Evolutionary conservation across 2,888 invertebrate species (phyloP), one percentile per base, ranked within the genome.

Genomic region (Ctenicera cuprea): DNA sequence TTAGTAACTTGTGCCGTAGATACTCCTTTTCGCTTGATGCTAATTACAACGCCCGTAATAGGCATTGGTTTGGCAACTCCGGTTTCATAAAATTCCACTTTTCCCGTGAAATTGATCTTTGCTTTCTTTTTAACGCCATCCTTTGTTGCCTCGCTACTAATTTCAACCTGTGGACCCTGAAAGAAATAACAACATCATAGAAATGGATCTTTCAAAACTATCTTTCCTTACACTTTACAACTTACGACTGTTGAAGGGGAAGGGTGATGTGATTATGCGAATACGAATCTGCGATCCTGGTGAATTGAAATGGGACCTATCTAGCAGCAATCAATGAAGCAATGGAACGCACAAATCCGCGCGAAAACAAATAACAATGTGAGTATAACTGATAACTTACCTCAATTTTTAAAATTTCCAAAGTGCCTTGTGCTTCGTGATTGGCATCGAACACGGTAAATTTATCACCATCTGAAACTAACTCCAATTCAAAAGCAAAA

Each of bases 381-480:
- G 57, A 12, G 5, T n/a, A 18, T 2, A 59, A 14, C 2, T 4
- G 38, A 59, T 20, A 66, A 76, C 85, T 87, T 87, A 93, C 93
- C 91, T 92, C 91, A 79, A 91, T 89, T 79, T 91, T 89, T 30
- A 92, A 88, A 30, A 93, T 90, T 88, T 93, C 92, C 76, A 92
- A 85, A 14, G 89, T 91, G 61, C 92, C 93, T 80, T 92, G 91
- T n/a, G 91, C 89, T 80, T 91, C 90, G 80, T 90, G 90, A 80
- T 91, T 91, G 30, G 90, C 89, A 83, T 93, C 92, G 80, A 91
- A 91, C 69, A 94, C 90, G n/a, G 92, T 92, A 81, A 93, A 94
- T 83, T 92, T 92, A 80, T 94, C 92, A 16, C 93, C 93, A 68
- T 90, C 87, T 12, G 91, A 90, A 5, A 94, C 89, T 0, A 92